Evolutionary conservation across 2,113 vertebrate species (phyloP), one percentile per base, ranked within the genome.

Genomic region (Nerophis ophidion): DNA sequence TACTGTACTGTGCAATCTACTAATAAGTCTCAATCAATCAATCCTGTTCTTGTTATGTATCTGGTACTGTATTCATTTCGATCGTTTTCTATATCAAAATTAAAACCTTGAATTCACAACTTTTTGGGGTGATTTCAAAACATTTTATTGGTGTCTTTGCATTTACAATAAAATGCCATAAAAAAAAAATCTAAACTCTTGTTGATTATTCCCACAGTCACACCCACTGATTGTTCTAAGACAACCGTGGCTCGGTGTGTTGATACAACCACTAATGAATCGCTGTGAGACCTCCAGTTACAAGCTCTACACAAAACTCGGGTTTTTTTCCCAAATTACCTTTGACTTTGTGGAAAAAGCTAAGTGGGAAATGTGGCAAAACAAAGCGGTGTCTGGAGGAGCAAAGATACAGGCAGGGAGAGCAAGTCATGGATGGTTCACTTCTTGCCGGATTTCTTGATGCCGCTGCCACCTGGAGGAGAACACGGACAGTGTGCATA

Each of bases 401-500:
- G n/a, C 60, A 40, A 1, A 52, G 12, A 26, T 17, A 53, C 33
- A 10, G 8, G n/a, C 50, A 16, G 75, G 47, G 51, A 57, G 50
- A 50, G 48, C 38, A 51, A 57, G 55, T 26, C 17, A 35, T n/a
- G 34, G 17, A 13, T 8, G 17, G 1, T 5, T 49, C 57, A 99
- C 76, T 99, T 98, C 86, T 97, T 99, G 60, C 94, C 93, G 36
- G 96, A 99, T 81, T 99, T 99, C 90, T 99, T 99, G 82, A 98
- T 96, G 71, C 96, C 96, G 35, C 90, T 86, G 33, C 89, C 78
- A 63, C 80, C 96, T 98, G 84, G 72, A 70, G 17, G 45, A n/a
- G 48, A 3, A 15, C 6, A 42, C 36, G 61, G 8, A 61, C 5
- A 68, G 11, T 19, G 15, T 16, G 7, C 53, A 40, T 55, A 5